Conservation (phyloP, 2,797 vertebrate species). For the Myoxocephalus aenaeus region DNA sequence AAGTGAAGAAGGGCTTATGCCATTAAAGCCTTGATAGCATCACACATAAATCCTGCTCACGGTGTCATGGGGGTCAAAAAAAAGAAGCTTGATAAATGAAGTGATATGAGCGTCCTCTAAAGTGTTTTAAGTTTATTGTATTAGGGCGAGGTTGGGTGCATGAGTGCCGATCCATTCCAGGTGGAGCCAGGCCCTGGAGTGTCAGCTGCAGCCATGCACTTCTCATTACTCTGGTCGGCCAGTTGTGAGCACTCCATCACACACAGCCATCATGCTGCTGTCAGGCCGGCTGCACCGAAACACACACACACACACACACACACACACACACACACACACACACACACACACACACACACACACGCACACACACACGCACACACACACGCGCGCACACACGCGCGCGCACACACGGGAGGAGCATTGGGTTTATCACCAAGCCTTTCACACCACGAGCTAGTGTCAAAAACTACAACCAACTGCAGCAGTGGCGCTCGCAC, state of each 20-base stretch:
- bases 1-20: slow-evolving; percentile 36
- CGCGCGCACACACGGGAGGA: slow-evolving; percentile 21
- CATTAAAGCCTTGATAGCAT: slow-evolving; percentile 44
- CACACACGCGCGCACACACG: slow-evolving; percentile 32
- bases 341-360: slow-evolving; percentile 38
- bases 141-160: slow-evolving; percentile 39
- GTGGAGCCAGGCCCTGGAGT: slow-evolving; percentile 52
- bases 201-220: slow-evolving; percentile 71
- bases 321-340: slow-evolving; percentile 31
- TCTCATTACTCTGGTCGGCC: slow-evolving; percentile 72
- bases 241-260: slow-evolving; percentile 75
- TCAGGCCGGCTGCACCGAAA: slow-evolving; percentile 54
- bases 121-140: slow-evolving; percentile 65
- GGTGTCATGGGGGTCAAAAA: slow-evolving; percentile 31
- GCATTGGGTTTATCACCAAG: slow-evolving; percentile 35
- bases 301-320: slow-evolving; percentile 43
- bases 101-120: slow-evolving; percentile 63
- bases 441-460: slow-evolving; percentile 21
- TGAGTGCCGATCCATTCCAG: slow-evolving; percentile 61
- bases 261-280: slow-evolving; percentile 58
- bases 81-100: slow-evolving; percentile 67
- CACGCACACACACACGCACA: slow-evolving; percentile 41
- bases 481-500: slow-evolving; percentile 39
- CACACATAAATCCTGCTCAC: slow-evolving; percentile 55
- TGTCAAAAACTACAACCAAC: slow-evolving; percentile 48